A percentile compares a stretch with the other conserved stretches of the same genome.
phyloP scores from a whole-genome alignment of 2,113 vertebrate genomes.

The Rhinolophus sinicus region DNA sequence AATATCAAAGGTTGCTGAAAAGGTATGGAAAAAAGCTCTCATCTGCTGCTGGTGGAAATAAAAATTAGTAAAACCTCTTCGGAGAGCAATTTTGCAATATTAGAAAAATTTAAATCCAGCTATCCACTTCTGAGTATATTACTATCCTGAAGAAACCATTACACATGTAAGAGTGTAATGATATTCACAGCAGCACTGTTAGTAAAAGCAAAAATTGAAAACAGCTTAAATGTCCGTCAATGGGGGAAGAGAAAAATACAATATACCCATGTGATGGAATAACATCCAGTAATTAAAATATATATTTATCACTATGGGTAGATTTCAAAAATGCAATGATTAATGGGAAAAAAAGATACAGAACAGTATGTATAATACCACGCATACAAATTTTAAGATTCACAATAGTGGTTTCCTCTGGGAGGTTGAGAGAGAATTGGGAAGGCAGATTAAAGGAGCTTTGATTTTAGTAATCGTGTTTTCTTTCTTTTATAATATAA shows the following conservation, averaged over 20 bases:
- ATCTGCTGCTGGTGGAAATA: neutral
- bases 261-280: neutral
- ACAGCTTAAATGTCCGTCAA: neutral
- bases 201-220: neutral
- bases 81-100: neutral
- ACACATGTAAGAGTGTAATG: neutral
- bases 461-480: neutral
- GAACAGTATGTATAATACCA: neutral
- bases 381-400: conserved; percentile 28
- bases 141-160: neutral
- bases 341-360: neutral
- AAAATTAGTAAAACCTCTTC: neutral
- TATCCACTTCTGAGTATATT: neutral
- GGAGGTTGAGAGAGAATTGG: neutral
- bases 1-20: neutral
- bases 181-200: neutral
- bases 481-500: neutral
- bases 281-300: conserved; percentile 6
- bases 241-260: neutral
- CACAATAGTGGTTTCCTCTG: neutral
- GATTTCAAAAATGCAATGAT: neutral
- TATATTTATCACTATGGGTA: neutral
- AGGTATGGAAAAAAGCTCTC: conserved; percentile 13
- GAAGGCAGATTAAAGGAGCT: neutral
- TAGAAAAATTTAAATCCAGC: conserved; percentile 13